These are phyloP conservation scores for Rhynchophorus ferrugineus DNA, from an alignment of 1,140 invertebrate species.

Conservation along the genomic window DNA sequence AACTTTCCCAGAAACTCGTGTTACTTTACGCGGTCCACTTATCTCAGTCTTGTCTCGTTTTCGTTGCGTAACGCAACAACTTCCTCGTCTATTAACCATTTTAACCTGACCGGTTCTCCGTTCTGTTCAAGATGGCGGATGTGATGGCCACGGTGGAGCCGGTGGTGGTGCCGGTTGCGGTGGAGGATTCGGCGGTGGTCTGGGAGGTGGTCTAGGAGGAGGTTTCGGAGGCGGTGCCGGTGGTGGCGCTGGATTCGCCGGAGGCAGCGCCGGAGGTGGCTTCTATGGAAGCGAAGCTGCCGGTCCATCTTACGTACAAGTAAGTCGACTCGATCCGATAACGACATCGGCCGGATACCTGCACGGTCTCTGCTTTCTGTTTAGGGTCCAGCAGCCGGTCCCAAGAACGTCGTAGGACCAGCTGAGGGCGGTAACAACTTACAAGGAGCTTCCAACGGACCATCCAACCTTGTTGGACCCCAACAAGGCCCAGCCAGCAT, in stretches of 20 bases:
- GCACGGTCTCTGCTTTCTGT: too few species aligned
- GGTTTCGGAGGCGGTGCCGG: constrained; percentile 13
- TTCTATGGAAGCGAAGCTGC: constrained; percentile 21
- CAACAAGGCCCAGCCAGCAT: constrained; percentile 22
- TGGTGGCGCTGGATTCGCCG: constrained; percentile 9
- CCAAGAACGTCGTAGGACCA: constrained; percentile 17
- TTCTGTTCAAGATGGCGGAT: constrained; percentile 8
- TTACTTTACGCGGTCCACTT: too few species aligned
- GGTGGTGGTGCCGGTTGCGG: constrained; percentile 3
- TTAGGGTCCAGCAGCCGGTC: constrained; percentile 16
- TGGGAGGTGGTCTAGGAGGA: constrained; percentile 13
- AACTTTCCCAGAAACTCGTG: constrained; percentile 2
- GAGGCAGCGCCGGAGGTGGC: constrained; percentile 14
- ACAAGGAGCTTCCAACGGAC: constrained; percentile 20
- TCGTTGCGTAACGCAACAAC: neutral
- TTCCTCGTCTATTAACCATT: neutral
- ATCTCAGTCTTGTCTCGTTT: too few species aligned
- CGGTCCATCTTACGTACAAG: constrained; percentile 18
- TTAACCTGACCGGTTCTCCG: too few species aligned
- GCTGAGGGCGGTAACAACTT: constrained; percentile 21
- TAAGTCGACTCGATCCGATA: neutral
- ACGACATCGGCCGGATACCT: too few species aligned
- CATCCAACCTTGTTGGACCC: constrained; percentile 21
- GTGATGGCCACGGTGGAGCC: constrained; percentile 12
- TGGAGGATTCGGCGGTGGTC: constrained; percentile 3